A percentile compares a stretch with the other conserved stretches of the same genome.
These are phyloP conservation scores for Willisornis vidua DNA, from an alignment of 2,113 vertebrate genomes.

Conservation along the genomic window DNA sequence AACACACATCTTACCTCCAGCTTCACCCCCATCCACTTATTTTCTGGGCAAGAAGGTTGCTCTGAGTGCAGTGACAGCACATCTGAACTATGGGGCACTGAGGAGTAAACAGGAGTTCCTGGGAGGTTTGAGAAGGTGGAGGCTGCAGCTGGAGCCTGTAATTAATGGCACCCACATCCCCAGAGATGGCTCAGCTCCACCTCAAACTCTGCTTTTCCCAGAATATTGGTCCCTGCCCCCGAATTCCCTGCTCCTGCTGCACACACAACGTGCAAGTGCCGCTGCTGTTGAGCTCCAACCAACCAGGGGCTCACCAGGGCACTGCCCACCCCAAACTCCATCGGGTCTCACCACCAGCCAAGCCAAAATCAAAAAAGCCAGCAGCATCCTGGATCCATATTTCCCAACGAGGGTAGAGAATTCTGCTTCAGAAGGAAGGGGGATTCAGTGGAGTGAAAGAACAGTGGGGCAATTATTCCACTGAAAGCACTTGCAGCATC, in stretches of 20 bases:
- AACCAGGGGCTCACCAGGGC: fast-evolving
- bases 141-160: not conserved
- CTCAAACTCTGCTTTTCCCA: fast-evolving
- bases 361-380: not conserved
- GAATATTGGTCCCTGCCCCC: fast-evolving
- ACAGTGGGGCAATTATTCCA: not conserved
- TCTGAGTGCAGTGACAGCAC: not conserved
- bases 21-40: not conserved
- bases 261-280: fast-evolving
- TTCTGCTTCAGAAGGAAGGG: not conserved
- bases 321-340: not conserved
- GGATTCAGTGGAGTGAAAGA: not conserved
- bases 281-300: not conserved
- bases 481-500: conserved; percentile 7
- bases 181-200: fast-evolving
- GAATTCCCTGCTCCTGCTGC: not conserved
- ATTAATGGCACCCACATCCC: not conserved
- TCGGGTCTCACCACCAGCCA: not conserved
- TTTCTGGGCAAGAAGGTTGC: not conserved
- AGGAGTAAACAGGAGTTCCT: not conserved
- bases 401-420: not conserved
- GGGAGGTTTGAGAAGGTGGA: not conserved
- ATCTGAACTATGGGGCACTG: not conserved
- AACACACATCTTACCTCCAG: fast-evolving
- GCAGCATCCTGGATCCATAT: not conserved